Evolutionary conservation across 37 sponge, comb jelly and placozoan species (phyloP).

Genomic region (Ephydatia muelleri): DNA sequence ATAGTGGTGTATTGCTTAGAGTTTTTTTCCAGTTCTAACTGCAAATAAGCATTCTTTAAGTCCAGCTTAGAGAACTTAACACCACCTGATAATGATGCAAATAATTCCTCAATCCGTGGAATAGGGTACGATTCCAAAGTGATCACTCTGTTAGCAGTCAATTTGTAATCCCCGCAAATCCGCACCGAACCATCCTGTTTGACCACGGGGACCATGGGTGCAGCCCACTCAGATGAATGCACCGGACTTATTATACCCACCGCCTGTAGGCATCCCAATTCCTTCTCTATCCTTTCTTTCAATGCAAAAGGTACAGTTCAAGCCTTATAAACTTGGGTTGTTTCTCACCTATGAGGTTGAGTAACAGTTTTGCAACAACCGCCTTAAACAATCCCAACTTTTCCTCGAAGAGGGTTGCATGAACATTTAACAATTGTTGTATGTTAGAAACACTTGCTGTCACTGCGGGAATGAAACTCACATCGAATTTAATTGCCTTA

Average conservation of each 20-base stretch:
- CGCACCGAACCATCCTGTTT: constrained; percentile 39
- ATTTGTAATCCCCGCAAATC: constrained; percentile 52
- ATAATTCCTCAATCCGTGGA: constrained; percentile 32
- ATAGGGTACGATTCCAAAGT: constrained; percentile 25
- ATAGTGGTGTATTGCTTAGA: constrained; percentile 23
- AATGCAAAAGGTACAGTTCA: constrained; percentile 46
- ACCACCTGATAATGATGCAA: constrained; percentile 25
- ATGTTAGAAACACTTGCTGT: background rate
- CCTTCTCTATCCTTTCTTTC: constrained; percentile 20
- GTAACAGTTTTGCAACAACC: constrained; percentile 10
- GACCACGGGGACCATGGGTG: constrained; percentile 46
- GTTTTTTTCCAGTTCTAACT: constrained; percentile 28
- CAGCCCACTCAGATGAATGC: constrained; percentile 23
- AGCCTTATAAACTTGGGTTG: constrained; percentile 30
- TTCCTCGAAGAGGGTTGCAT: constrained; percentile 19
- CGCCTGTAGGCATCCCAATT: constrained; percentile 27
- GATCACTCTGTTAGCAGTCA: constrained; percentile 22
- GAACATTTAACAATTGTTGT: constrained; percentile 14
- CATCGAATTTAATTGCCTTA: too few relatives aligned
- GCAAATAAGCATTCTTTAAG: constrained; percentile 20
- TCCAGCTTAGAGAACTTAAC: constrained; percentile 34
- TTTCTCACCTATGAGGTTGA: background rate
- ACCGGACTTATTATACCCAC: constrained; percentile 26
- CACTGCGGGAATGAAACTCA: background rate
- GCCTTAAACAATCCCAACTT: constrained; percentile 4